A percentile compares a stretch with the other conserved stretches of the same genome.
These are phyloP conservation scores for Cenopis cana DNA, from an alignment of 2,888 invertebrate genomes.

Conservation along the genomic window DNA sequence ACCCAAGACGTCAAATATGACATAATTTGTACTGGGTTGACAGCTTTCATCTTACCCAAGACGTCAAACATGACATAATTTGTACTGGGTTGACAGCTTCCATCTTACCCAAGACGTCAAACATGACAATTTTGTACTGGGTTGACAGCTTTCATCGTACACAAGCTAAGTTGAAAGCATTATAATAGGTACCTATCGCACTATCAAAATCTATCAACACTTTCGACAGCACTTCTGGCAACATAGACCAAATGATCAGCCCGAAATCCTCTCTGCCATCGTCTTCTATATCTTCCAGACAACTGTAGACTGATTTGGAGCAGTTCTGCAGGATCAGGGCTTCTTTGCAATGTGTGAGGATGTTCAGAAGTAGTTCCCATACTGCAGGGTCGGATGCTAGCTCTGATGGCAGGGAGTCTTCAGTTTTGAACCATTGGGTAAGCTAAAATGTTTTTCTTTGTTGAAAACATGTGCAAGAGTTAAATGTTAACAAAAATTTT, in stretches of 20 bases:
- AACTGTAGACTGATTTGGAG: conserved; percentile 62
- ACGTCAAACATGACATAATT: no score
- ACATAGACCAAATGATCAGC: conserved; percentile 63
- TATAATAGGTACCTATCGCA: conserved; percentile 59
- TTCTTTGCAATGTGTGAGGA: conserved; percentile 63
- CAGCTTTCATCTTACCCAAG: no score
- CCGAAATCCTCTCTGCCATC: conserved; percentile 63
- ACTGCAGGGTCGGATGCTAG: conserved; percentile 64
- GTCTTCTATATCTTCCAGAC: conserved; percentile 64
- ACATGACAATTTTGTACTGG: no score
- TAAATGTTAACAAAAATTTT: not conserved
- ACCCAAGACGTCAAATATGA: no score
- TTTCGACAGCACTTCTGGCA: conserved; percentile 69
- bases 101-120: no score
- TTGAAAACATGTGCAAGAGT: no score
- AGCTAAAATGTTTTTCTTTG: conserved; percentile 55
- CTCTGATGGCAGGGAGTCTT: conserved; percentile 69
- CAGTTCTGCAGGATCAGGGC: conserved; percentile 61
- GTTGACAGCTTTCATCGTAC: no score
- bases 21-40: no score
- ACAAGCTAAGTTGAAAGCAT: no score
- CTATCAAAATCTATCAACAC: conserved; percentile 64
- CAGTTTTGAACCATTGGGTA: conserved; percentile 73
- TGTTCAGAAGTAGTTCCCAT: conserved; percentile 71
- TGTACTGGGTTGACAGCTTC: no score